Percentiles rank a stretch among this genome's conserved stretches.
Evolutionary conservation across 2,113 vertebrate genomes (phyloP).

Genomic region (Centropus bengalensis): DNA sequence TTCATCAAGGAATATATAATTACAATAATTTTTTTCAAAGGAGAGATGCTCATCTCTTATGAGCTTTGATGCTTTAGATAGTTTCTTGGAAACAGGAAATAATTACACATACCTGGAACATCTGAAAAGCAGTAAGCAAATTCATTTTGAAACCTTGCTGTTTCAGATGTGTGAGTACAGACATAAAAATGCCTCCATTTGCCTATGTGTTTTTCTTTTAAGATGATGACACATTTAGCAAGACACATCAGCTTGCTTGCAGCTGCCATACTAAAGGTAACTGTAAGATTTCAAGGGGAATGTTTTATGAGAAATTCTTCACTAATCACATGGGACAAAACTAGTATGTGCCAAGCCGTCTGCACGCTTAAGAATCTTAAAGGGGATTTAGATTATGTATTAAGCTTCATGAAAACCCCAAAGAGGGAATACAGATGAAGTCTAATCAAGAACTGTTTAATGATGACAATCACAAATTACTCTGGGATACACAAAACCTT

Average conservation of each 20-base stretch:
- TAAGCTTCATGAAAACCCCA: conserved; percentile 17
- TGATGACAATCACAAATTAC: neutral
- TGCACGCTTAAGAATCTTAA: conserved; percentile 38
- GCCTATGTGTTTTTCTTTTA: neutral
- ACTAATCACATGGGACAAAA: conserved; percentile 15
- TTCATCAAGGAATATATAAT: neutral
- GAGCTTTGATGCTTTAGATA: neutral
- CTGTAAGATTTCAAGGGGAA: neutral
- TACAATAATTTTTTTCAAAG: neutral
- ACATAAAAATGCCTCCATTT: neutral
- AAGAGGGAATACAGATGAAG: neutral
- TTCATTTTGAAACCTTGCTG: neutral
- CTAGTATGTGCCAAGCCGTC: conserved; percentile 30
- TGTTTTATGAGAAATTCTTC: conserved; percentile 5
- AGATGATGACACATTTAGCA: neutral
- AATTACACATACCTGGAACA: neutral
- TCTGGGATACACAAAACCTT: neutral
- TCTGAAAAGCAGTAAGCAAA: neutral
- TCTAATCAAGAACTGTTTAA: neutral
- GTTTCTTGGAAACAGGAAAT: neutral
- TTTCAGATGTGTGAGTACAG: neutral
- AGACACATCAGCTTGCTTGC: neutral
- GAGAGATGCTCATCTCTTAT: neutral
- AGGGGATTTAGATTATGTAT: conserved; percentile 39
- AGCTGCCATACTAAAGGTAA: neutral